Conservation (phyloP, 2,888 invertebrate species). For the Aelia acuminata region DNA sequence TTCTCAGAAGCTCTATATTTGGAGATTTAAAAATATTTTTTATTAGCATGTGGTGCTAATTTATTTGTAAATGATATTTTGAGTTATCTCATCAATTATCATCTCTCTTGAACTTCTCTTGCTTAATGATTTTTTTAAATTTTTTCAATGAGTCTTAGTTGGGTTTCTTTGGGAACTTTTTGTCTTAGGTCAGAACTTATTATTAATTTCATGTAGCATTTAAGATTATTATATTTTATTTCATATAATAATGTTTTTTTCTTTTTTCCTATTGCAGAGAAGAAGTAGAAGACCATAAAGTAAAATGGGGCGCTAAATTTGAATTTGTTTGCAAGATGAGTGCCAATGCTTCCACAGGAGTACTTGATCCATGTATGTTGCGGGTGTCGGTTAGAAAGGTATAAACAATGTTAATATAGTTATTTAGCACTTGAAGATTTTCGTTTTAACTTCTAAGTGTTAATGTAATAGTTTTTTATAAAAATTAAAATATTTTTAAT, state of each 20-base stretch:
- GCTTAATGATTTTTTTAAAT: too few relatives aligned
- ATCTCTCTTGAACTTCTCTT: too few relatives aligned
- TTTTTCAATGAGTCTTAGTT: too few relatives aligned
- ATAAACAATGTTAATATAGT: slow-evolving; percentile 33
- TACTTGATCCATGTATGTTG: slow-evolving; percentile 92
- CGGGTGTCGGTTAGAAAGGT: slow-evolving; percentile 96
- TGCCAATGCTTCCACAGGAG: slow-evolving; percentile 94
- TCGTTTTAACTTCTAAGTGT: not conserved
- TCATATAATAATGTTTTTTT: not conserved
- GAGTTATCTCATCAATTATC: too few relatives aligned
- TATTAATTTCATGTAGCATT: too few relatives aligned
- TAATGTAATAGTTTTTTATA: not conserved
- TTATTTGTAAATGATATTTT: too few relatives aligned
- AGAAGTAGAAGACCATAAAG: slow-evolving; percentile 93
- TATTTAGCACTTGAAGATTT: not conserved
- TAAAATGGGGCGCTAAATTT: slow-evolving; percentile 93
- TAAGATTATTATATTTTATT: too few relatives aligned
- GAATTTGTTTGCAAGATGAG: slow-evolving; percentile 97
- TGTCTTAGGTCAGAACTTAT: too few relatives aligned
- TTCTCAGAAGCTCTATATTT: too few relatives aligned
- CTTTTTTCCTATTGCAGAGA: slow-evolving; percentile 75
- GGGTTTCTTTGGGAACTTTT: too few relatives aligned
- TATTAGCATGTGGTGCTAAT: too few relatives aligned
- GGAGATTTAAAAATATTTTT: too few relatives aligned
- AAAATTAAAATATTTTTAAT: not conserved